Evolutionary conservation across 2,797 vertebrate genomes (phyloP).

Genomic region (Chloroceryle amazona): DNA sequence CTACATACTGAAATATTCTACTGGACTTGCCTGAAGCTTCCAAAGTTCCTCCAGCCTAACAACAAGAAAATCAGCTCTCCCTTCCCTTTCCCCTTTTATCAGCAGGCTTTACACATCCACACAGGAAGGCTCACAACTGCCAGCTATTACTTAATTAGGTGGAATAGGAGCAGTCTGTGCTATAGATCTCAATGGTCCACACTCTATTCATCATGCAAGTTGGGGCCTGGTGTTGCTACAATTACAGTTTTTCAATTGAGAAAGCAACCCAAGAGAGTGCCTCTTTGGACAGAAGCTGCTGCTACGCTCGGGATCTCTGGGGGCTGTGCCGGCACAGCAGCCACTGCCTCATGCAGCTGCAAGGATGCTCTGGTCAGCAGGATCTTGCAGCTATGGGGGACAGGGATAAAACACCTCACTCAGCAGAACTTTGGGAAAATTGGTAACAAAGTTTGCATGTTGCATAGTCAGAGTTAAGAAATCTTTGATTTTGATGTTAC

Average conservation of each 20-base stretch:
- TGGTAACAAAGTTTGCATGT: not conserved
- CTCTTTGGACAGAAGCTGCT: not conserved
- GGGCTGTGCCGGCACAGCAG: not conserved
- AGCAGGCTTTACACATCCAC: not conserved
- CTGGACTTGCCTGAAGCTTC: not conserved
- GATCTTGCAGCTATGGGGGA: not conserved
- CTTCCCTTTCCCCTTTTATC: not conserved
- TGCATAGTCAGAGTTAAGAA: not conserved
- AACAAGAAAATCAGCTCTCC: not conserved
- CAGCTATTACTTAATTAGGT: not conserved
- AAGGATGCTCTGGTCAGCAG: slow-evolving; percentile 14
- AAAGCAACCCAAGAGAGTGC: not conserved
- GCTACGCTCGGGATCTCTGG: not conserved
- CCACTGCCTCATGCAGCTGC: not conserved
- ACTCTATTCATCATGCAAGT: not conserved
- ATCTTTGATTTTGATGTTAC: not conserved
- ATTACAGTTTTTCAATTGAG: slow-evolving; percentile 41
- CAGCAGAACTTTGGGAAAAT: not conserved
- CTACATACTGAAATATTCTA: not conserved
- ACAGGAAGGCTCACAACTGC: not conserved
- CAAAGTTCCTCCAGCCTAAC: not conserved
- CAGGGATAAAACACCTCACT: not conserved
- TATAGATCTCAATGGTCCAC: slow-evolving; percentile 5
- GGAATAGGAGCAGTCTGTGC: not conserved
- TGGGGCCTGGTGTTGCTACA: slow-evolving; percentile 2